Base-by-base conservation (phyloP, 2,888 invertebrate genomes). In the Dryococelus australis region DNA sequence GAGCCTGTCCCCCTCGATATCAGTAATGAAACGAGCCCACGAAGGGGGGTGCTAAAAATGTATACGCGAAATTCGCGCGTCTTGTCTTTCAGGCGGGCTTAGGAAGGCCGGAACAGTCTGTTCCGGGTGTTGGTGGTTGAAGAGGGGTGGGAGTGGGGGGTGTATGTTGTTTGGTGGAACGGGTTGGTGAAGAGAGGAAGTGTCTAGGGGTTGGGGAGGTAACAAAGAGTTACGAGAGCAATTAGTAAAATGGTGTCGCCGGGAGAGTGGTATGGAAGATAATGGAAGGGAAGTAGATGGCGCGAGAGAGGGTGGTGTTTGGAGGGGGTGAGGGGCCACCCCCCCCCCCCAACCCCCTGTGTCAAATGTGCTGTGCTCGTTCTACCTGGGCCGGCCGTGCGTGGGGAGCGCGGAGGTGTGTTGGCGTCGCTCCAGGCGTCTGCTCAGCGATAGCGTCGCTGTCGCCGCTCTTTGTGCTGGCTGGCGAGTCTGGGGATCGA, bases 211-310 rank as follows among this genome's bases (percentile, higher is more conserved):
- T 51, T 51, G 51, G n/a, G 65, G 65, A 47, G 65, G 65, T 65
- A 65, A 65, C 65, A 65, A 65, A 65, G 65, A 65, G 65, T 65
- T 65, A 65, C 65, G 65, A n/a, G 65, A 65, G 65, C 65, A 65
- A 65, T 65, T 65, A 65, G 65, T 65, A 65, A 65, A 65, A 65
- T 65, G 65, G 65, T 65, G 65, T 65, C 65, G 65, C 65, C 65
- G 65, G 65, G 65, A 65, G 65, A 65, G 65, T 65, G 65, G 65
- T 65, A 65, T 65, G 65, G 65, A 65, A 65, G 65, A 65, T 65
- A 65, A 65, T 65, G 65, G 65, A 24, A 3, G 13, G 65, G 65
- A 65, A 65, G 65, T 65, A 65, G 65, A 65, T 65, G 65, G 24
- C 24, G 0, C 5, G 2, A 6, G 47, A 65, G 65, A 65, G 2